Evolutionary conservation across 1,140 invertebrate species (phyloP), one percentile per base, ranked within the genome.

Genomic region (Acromyrmex echinatior): DNA sequence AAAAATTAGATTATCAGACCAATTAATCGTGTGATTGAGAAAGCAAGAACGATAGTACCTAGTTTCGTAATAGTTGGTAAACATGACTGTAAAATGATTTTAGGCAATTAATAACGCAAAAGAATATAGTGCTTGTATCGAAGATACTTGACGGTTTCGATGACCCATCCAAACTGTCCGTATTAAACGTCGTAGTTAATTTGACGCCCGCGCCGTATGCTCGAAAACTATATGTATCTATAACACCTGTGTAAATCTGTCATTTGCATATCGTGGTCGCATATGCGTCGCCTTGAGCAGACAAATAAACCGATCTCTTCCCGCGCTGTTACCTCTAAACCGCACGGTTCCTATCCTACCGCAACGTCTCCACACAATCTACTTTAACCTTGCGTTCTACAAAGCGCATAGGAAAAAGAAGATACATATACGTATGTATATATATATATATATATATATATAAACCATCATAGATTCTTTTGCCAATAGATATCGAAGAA

Each of bases 241-340:
- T 31, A 39, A 31, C 90, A 91, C 89, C 71, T 91, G 91, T 89
- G 88, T 89, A 87, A 91, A 91, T 86, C 62, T 31, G 10, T 63
- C 35, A 89, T 89, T 86, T 89, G 71, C 86, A 68, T 87, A 87
- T 85, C 70, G 65, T 28, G 35, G 12, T 28, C 70, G 65, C 77
- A 73, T 78, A 71, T 88, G 81, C 51, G 68, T 49, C 63, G 71
- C 71, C 68, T 71, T 45, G 7, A 65, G 3, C 10, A 35, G 60
- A 16, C 62, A 28, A 60, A 86, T 82, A 81, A 84, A 60, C 51
- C 60, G 70, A 85, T 79, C 73, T 85, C 73, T 68, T 35, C 51
- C n/a, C 51, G 25, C 62, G 35, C 39, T 51, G 76, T 86, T 86
- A 86, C 58, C 51, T 49, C 12, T 66, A 56, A 35, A 35, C 35